phyloP scores from a whole-genome alignment of 2,888 invertebrate species.

The Cistogaster globosa region DNA sequence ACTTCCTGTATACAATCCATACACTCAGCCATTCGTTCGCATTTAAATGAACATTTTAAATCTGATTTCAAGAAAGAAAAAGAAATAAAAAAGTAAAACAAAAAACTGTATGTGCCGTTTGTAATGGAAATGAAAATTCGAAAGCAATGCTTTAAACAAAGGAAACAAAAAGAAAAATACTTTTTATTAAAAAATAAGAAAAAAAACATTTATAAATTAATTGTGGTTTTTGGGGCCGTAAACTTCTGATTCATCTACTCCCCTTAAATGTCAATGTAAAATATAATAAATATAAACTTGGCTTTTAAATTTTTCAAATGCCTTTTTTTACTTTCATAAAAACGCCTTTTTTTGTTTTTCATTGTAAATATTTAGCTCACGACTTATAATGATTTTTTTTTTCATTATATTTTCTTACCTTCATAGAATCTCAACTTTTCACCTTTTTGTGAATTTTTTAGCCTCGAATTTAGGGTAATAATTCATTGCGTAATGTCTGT shows the following conservation, averaged over 20 bases:
- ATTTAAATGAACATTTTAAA: conserved; percentile 30
- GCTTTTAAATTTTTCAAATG: too few relatives aligned
- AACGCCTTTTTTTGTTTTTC: conserved; percentile 45
- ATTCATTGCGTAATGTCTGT: conserved; percentile 28
- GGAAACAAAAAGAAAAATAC: conserved; percentile 7
- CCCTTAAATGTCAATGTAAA: conserved; percentile 8
- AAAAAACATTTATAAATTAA: conserved; percentile 36
- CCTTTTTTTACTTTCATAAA: conserved; percentile 16
- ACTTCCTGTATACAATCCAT: conserved; percentile 47
- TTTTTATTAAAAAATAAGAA: not conserved
- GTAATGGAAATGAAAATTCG: conserved; percentile 39
- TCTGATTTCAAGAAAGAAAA: not conserved
- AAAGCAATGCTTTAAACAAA: conserved; percentile 24
- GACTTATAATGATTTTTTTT: not conserved
- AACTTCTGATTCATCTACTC: conserved; percentile 5
- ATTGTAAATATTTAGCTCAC: conserved; percentile 12
- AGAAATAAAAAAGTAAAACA: conserved; percentile 15
- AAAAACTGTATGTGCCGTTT: conserved; percentile 24
- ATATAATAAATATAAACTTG: not conserved
- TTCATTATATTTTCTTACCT: too few relatives aligned
- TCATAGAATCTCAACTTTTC: conserved; percentile 52
- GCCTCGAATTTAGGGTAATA: conserved; percentile 25
- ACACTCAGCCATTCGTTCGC: not conserved
- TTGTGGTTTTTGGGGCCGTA: conserved; percentile 33
- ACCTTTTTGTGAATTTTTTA: conserved; percentile 17